Evolutionary conservation across 2,888 invertebrate genomes (phyloP).

Genomic region (Cabera pusaria): DNA sequence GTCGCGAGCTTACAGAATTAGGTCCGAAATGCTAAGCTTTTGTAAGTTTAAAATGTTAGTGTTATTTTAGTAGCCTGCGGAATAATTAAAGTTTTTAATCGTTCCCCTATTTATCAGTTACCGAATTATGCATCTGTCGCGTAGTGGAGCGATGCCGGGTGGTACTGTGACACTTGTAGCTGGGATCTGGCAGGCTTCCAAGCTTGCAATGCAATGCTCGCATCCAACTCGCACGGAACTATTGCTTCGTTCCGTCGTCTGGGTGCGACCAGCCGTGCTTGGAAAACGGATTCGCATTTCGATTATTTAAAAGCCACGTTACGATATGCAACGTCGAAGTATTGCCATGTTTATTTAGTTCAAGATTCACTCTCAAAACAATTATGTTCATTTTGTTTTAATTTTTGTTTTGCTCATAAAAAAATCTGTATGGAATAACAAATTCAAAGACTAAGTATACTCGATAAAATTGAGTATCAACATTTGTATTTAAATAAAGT

Average conservation of each 20-base stretch:
- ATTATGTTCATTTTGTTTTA: too few species aligned
- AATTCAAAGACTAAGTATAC: too few species aligned
- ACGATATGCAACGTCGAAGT: constrained; percentile 4
- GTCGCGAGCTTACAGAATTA: too few species aligned
- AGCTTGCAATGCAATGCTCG: constrained; percentile 36
- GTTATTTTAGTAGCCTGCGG: constrained; percentile 32
- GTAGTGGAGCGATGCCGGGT: constrained; percentile 49
- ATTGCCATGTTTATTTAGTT: constrained; percentile 5
- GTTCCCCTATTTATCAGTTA: constrained; percentile 55
- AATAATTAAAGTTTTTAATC: constrained; percentile 51
- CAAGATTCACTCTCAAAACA: too few species aligned
- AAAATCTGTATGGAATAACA: too few species aligned
- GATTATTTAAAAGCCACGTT: constrained; percentile 21
- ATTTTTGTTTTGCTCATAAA: too few species aligned
- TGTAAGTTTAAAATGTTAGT: constrained; percentile 21
- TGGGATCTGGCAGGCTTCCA: constrained; percentile 64
- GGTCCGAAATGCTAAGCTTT: constrained; percentile 25
- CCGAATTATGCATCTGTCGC: constrained; percentile 66
- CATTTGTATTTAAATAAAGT: too few species aligned
- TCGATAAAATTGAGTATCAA: too few species aligned
- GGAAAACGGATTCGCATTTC: constrained; percentile 33
- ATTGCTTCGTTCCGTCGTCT: constrained; percentile 29
- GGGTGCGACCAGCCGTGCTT: constrained; percentile 34
- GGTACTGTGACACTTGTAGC: constrained; percentile 71
- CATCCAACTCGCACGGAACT: constrained; percentile 39